Base-by-base conservation (phyloP, 2,113 vertebrate species). In the Stegastes partitus region DNA sequence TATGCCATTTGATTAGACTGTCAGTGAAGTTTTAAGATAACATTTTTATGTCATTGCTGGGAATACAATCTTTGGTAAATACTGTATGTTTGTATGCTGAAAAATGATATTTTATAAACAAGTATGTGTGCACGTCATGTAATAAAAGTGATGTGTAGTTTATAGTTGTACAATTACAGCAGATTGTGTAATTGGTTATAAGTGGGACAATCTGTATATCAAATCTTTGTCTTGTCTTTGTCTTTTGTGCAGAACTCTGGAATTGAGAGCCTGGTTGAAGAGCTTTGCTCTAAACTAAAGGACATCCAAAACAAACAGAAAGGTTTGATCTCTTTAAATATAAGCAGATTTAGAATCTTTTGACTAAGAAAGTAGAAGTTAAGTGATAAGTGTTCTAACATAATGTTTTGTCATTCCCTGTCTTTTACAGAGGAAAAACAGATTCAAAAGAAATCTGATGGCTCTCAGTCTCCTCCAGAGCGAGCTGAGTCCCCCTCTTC, bases 281-380 rank as follows among this genome's bases (percentile, higher is more conserved):
- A 99, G 94, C 98, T 99, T 90, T 99, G 97, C 95, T 98, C 96
- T 91, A 97, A 96, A 90, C 95, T 99, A 83, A 98, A 98, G 92
- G 98, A 99, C 91, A 96, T 99, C 91, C 97, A 99, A 94, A 97
- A 96, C 85, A 96, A 97, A 93, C 98, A 99, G 90, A 95, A 95
- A 97, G 98, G 97, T 98, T 86, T 93, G 75, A 53, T 47, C 67
- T 8, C 8, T 3, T 22, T 22, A 6, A 9, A 42, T 21, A 7
- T 26, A 25, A 50, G 14, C 4, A 47, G n/a, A 15, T 63, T 37
- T 26, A n/a, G 2, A 63, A 53, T 1, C 0, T n/a, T 56, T 65
- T 39, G 0, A 25, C 45, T 22, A 15, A n/a, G 18, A 9, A 2
- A 21, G 1, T 50, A 7, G 4, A 42, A 21, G 21, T 5, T 50